Evolutionary conservation across 2,888 invertebrate species (phyloP), one percentile per base, ranked within the genome.

Genomic region (Escarpia spicata): DNA sequence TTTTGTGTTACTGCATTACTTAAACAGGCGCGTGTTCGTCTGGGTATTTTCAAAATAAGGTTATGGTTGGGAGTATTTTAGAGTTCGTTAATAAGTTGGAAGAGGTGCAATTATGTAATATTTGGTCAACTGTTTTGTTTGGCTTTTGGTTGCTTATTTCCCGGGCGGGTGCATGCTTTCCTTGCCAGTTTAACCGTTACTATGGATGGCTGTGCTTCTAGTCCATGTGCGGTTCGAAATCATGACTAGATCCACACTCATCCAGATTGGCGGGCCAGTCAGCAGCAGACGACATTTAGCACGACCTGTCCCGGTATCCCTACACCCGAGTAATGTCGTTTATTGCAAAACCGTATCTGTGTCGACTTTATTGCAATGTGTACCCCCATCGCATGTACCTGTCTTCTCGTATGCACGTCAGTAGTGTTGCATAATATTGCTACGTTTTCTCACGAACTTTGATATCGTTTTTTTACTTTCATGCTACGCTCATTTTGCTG

Each of bases 211-310:
- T 94, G 94, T 94, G 94, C 93, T 94, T 94, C 94, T 94, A 93
- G 94, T 94, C 94, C 94, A 94, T 94, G 94, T 94, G 93, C 90
- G 90, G 45, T 45, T 90, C 37, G 89, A 92, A 58, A 91, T 93
- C 94, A 94, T 94, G 94, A 94, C 94, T 94, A 94, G 94, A 94
- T 94, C 94, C 94, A 94, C 94, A 94, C 94, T 94, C 94, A 94
- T 94, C 94, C 94, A 94, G 52, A 92, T 75, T 75, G 75, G 75
- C 75, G 75, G 75, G 75, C 75, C 75, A 75, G 75, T 75, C 75
- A 75, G 75, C 75, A 75, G 75, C 75, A 75, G 75, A 75, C 75
- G 75, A 75, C 26, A 75, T 75, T 75, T 75, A 75, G 75, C 75
- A 26, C 75, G 75, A 75, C 75, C 75, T 75, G 75, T 75, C 75